Evolutionary conservation across 2,797 vertebrate genomes (phyloP).

Genomic region (Pseudomugil gertrudae): DNA sequence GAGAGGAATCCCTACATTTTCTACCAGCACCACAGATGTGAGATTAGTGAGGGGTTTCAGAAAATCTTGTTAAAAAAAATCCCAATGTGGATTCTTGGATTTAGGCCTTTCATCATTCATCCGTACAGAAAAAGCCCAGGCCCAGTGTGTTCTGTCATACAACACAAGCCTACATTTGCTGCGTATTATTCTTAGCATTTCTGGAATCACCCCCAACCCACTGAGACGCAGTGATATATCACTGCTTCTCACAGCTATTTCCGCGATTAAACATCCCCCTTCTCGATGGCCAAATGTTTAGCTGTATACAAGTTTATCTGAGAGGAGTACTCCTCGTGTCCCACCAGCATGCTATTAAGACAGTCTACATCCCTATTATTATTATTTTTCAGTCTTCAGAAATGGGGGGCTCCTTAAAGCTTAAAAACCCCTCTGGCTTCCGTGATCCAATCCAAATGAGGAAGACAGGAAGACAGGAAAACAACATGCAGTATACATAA

Average conservation of each 20-base stretch:
- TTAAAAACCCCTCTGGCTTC: neutral
- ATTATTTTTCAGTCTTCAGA: constrained; percentile 33
- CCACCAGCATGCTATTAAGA: constrained; percentile 12
- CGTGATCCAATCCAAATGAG: constrained; percentile 28
- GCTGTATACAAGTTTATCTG: constrained; percentile 27
- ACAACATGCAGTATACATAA: constrained; percentile 40
- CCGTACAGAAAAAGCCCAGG: constrained; percentile 14
- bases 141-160: constrained; percentile 42
- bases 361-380: constrained; percentile 19
- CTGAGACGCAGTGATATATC: constrained; percentile 29
- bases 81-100: constrained; percentile 6
- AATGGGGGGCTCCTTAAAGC: constrained; percentile 11
- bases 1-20: constrained; percentile 7
- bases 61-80: constrained; percentile 13
- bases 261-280: constrained; percentile 12
- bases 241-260: constrained; percentile 5
- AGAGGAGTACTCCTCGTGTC: constrained; percentile 33
- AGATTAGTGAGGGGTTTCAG: constrained; percentile 6
- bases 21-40: neutral
- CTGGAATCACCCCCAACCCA: constrained; percentile 38
- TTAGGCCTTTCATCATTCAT: constrained; percentile 19
- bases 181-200: constrained; percentile 63
- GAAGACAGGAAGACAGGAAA: constrained; percentile 50
- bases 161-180: constrained; percentile 67
- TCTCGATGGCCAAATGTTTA: constrained; percentile 13